Conservation (phyloP, 2,888 invertebrate genomes). For the Plemyria rubiginata region DNA sequence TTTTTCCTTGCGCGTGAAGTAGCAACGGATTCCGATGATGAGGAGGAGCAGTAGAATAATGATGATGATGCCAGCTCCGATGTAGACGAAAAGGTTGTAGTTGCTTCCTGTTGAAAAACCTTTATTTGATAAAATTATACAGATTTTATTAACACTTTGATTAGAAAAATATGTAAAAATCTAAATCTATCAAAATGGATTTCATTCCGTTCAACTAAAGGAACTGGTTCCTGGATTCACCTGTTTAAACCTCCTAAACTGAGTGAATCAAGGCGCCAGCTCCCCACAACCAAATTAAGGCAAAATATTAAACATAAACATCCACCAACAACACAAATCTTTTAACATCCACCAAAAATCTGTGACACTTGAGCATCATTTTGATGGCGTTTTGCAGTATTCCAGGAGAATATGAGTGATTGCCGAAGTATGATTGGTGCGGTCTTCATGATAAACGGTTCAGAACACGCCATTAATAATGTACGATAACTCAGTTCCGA, state of each 20-base stretch:
- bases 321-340: too few relatives aligned
- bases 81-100: conserved; percentile 53
- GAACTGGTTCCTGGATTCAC: too few relatives aligned
- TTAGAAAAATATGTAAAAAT: too few relatives aligned
- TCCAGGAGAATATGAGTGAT: conserved; percentile 25
- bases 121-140: too few relatives aligned
- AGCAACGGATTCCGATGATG: conserved; percentile 59
- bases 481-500: conserved; percentile 24
- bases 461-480: conserved; percentile 25
- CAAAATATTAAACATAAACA: too few relatives aligned
- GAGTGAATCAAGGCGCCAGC: too few relatives aligned
- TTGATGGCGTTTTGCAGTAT: not conserved
- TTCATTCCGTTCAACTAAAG: too few relatives aligned
- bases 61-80: conserved; percentile 54
- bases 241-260: too few relatives aligned
- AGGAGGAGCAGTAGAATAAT: conserved; percentile 53
- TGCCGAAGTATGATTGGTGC: conserved; percentile 21
- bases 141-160: too few relatives aligned
- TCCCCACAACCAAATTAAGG: too few relatives aligned
- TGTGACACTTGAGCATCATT: not conserved
- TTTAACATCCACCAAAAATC: too few relatives aligned
- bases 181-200: too few relatives aligned
- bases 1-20: conserved; percentile 54
- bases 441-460: conserved; percentile 23
- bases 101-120: conserved; percentile 58